Evolutionary conservation across 1,140 invertebrate genomes (phyloP).

Genomic region (Pseudachorutes palmiensis): DNA sequence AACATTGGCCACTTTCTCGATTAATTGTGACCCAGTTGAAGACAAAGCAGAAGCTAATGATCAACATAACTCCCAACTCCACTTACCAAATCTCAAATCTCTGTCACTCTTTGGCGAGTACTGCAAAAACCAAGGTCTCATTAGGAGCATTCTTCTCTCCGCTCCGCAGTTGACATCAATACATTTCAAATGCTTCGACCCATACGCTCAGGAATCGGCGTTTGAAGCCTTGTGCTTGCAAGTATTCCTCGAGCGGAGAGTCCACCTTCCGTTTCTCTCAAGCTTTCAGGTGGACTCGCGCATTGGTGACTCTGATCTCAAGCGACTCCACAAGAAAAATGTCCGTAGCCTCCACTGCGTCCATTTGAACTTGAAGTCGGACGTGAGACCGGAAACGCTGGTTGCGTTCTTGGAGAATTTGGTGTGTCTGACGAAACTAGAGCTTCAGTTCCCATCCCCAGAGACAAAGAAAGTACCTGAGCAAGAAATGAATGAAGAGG

Average conservation of each 20-base stretch:
- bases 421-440: not conserved
- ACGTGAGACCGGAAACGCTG: not conserved
- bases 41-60: not conserved
- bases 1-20: not conserved
- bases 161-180: not conserved
- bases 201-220: not conserved
- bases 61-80: not conserved
- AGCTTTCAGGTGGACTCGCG: not conserved
- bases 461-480: not conserved
- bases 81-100: not conserved
- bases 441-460: not conserved
- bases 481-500: not conserved
- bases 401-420: not conserved
- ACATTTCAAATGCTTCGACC: conserved; percentile 4
- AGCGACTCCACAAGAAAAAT: not conserved
- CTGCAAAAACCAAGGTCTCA: not conserved
- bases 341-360: not conserved
- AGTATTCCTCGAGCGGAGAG: not conserved
- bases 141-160: not conserved
- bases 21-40: conserved; percentile 7
- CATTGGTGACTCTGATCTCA: not conserved
- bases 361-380: conserved; percentile 5
- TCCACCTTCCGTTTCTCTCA: not conserved
- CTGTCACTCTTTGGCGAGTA: not conserved
- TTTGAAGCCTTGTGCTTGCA: not conserved